These are phyloP conservation scores for Anguilla rostrata DNA, from an alignment of 2,113 vertebrate genomes.

Conservation along the genomic window DNA sequence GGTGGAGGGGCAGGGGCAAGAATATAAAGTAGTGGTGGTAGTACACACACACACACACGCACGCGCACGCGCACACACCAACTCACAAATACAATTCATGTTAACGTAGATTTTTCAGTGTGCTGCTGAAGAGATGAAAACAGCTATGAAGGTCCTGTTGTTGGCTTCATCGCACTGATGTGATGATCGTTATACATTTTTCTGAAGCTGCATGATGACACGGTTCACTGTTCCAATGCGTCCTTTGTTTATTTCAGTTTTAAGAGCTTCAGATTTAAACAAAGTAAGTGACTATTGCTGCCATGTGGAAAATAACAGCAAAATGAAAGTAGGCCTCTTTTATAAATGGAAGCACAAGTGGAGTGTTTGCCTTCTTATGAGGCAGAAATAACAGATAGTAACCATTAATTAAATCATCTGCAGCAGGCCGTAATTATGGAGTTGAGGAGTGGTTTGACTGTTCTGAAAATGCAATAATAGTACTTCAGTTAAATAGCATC, in stretches of 20 bases:
- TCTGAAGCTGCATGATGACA: neutral
- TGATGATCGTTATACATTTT: neutral
- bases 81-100: neutral
- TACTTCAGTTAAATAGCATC: neutral
- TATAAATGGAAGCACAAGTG: conserved; percentile 25
- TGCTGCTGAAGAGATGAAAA: neutral
- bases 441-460: neutral
- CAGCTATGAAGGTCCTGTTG: neutral
- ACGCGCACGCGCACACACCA: neutral
- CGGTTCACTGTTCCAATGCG: neutral
- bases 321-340: conserved; percentile 8
- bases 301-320: conserved; percentile 37
- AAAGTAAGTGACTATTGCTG: conserved; percentile 23
- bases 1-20: conserved; percentile 29
- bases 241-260: neutral
- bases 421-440: conserved; percentile 4
- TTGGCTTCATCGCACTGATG: neutral
- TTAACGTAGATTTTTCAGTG: neutral
- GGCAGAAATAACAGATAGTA: conserved; percentile 22
- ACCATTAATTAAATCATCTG: conserved; percentile 22
- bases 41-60: neutral
- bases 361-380: conserved; percentile 21
- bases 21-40: neutral
- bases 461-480: neutral
- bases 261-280: neutral